phyloP scores from a whole-genome alignment of 2,113 vertebrate genomes.

The Octodon degus region DNA sequence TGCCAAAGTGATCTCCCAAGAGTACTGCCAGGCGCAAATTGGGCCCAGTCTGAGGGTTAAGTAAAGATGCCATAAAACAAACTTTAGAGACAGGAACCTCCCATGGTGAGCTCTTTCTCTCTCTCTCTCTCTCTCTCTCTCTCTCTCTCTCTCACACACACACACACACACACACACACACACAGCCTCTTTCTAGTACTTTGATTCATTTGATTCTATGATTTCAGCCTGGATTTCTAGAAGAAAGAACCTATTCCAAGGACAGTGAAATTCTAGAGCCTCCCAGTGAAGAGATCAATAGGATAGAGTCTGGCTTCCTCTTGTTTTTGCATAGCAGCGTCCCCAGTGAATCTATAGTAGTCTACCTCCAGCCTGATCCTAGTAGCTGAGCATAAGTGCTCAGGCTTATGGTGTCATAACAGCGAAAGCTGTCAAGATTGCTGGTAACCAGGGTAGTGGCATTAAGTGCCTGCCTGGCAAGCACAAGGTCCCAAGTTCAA shows the following conservation, averaged over 20 bases:
- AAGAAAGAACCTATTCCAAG: not conserved
- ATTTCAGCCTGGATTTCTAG: not conserved
- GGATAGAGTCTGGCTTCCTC: not conserved
- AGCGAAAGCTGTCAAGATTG: not conserved
- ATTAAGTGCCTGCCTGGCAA: too few species aligned
- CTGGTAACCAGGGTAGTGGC: not conserved
- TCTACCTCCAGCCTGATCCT: too few species aligned
- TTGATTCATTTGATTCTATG: not conserved
- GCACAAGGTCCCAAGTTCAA: too few species aligned
- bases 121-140: too few species aligned
- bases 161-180: not conserved
- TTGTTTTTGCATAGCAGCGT: rapidly evolving
- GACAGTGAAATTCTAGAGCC: not conserved
- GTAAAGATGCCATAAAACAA: not conserved
- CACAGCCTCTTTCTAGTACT: not conserved
- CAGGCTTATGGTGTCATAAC: not conserved
- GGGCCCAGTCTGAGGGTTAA: not conserved
- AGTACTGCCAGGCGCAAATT: not conserved
- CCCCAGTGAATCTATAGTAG: not conserved
- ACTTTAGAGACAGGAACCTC: not conserved
- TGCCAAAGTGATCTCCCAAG: not conserved
- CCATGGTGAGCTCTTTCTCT: not conserved
- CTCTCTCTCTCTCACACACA: rapidly evolving
- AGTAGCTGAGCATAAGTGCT: not conserved
- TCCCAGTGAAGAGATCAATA: not conserved